Percentiles rank a stretch among this genome's conserved stretches.
Evolutionary conservation across 2,797 vertebrate species (phyloP).

Genomic region (Lindbergichthys nudifrons): DNA sequence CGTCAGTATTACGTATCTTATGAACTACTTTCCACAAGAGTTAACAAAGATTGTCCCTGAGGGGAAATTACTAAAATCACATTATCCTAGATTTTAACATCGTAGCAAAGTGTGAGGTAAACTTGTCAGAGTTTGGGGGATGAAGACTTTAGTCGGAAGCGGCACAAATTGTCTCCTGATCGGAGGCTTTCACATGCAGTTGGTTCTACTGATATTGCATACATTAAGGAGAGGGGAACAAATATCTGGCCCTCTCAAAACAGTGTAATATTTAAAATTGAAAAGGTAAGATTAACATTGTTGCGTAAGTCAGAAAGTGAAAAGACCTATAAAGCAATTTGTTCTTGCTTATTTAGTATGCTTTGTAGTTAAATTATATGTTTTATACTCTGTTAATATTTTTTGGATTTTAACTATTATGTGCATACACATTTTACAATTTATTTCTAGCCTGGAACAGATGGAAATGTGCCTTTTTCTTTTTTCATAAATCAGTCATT

Average conservation of each 20-base stretch:
- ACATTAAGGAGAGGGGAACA: too few species aligned
- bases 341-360: not conserved
- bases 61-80: conserved; percentile 30
- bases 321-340: not conserved
- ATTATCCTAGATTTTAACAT: conserved; percentile 38
- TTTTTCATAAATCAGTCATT: not conserved
- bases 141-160: not conserved
- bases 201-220: not conserved
- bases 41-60: conserved; percentile 33
- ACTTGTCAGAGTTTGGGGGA: conserved; percentile 1
- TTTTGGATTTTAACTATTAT: not conserved
- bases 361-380: too few species aligned
- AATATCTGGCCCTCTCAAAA: not conserved
- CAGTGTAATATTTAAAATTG: not conserved
- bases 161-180: not conserved
- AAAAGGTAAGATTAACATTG: not conserved
- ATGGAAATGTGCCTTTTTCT: not conserved
- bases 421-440: not conserved
- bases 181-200: not conserved
- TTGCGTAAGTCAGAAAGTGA: not conserved
- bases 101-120: not conserved
- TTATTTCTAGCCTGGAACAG: too few species aligned
- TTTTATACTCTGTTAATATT: not conserved
- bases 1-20: conserved; percentile 25
- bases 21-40: conserved; percentile 49